These are phyloP conservation scores for Coranthus polyacanthus DNA, from an alignment of 2,797 vertebrate genomes.

Conservation along the genomic window DNA sequence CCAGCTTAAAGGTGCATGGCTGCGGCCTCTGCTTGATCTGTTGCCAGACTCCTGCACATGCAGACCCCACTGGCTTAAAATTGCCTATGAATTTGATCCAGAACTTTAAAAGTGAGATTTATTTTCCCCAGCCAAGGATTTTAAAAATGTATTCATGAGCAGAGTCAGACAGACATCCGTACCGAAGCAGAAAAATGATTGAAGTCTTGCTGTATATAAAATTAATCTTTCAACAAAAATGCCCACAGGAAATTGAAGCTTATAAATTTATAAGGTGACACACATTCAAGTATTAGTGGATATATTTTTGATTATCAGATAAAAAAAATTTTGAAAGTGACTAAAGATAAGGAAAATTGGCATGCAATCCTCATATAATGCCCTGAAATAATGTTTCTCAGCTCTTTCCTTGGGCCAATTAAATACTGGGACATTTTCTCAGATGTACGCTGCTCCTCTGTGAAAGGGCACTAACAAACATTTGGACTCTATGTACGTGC, in stretches of 20 bases:
- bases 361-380: conserved; percentile 38
- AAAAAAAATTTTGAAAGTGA: conserved; percentile 25
- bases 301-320: conserved; percentile 51
- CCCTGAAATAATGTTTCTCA: conserved; percentile 39
- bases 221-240: conserved; percentile 51
- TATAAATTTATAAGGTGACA: conserved; percentile 37
- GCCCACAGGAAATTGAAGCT: conserved; percentile 45
- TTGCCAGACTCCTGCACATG: conserved; percentile 40
- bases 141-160: conserved; percentile 60
- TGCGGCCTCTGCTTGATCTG: conserved; percentile 37
- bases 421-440: conserved; percentile 17
- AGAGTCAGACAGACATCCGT: conserved; percentile 41
- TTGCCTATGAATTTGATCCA: conserved; percentile 45
- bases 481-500: conserved; percentile 13
- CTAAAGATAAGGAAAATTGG: conserved; percentile 28
- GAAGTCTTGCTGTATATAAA: conserved; percentile 25
- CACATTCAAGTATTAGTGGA: conserved; percentile 28
- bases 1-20: conserved; percentile 47
- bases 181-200: conserved; percentile 29
- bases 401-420: conserved; percentile 28
- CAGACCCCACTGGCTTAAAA: conserved; percentile 41
- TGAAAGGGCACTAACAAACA: conserved; percentile 28
- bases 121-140: conserved; percentile 56
- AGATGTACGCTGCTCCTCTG: conserved; percentile 32
- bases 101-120: conserved; percentile 62